Percentiles rank a stretch among this genome's conserved stretches.
Conservation (phyloP, 2,888 invertebrate species). For the Athrips mouffetella region DNA sequence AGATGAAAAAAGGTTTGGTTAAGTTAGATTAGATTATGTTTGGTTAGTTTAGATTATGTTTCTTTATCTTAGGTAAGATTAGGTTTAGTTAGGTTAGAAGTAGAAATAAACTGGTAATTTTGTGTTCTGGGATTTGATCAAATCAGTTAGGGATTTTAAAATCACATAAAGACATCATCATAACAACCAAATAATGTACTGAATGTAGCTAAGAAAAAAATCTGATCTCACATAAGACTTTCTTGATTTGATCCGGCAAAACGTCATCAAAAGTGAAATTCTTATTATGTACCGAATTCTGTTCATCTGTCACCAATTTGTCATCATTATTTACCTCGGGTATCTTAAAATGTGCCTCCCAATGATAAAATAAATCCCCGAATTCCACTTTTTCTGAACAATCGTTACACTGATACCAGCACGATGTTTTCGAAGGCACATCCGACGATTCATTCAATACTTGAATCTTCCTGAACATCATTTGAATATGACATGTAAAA, state of each 20-base stretch:
- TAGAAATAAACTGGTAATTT: too few species aligned
- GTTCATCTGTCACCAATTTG: not conserved
- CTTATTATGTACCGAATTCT: not conserved
- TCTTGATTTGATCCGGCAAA: not conserved
- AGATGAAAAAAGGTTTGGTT: too few species aligned
- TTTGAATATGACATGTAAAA: conserved; percentile 27
- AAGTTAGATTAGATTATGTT: too few species aligned
- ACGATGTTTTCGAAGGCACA: not conserved
- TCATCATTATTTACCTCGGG: not conserved
- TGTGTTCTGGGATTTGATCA: too few species aligned
- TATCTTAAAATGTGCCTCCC: conserved; percentile 39
- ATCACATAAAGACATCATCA: too few species aligned
- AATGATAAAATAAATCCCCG: conserved; percentile 35
- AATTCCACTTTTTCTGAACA: conserved; percentile 20
- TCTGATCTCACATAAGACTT: not conserved
- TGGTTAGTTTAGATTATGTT: too few species aligned
- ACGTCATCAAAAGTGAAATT: not conserved
- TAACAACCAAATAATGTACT: too few species aligned
- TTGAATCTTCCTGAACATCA: conserved; percentile 21
- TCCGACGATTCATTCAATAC: conserved; percentile 8
- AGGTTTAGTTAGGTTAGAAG: too few species aligned
- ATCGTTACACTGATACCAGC: conserved; percentile 30
- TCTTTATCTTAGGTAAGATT: too few species aligned
- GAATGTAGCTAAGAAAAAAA: too few species aligned
- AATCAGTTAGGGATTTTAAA: too few species aligned